Evolutionary conservation across 2,113 vertebrate species (phyloP), one percentile per base, ranked within the genome.

Genomic region (Scomber scombrus): DNA sequence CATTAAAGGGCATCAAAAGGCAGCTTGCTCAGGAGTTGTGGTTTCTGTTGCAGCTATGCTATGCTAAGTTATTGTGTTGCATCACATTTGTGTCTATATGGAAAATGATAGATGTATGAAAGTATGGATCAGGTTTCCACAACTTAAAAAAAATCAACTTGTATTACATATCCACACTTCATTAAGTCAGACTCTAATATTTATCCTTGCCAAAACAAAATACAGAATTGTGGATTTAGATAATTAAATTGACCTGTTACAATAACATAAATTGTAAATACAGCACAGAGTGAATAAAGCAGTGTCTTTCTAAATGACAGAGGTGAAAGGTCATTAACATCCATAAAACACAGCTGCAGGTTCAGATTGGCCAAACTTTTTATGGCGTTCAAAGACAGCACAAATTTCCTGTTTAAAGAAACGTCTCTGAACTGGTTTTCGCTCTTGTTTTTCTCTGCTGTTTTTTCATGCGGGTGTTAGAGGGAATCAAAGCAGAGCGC

Each of bases 401-500:
- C 3, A 54, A 7, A 70, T 67, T 60, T 81, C 8, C 31, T 26
- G 7, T 52, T 26, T 81, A 50, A 65, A 61, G 64, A 84, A 63
- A 9, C 19, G 21, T 70, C 60, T 71, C 55, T 85, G 73, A 81
- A 70, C 61, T 29, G 60, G 14, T 47, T 75, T 31, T 18, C 29
- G 58, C 23, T 69, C 51, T 74, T 73, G 51, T 55, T 80, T 84
- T 65, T 61, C 50, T 71, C 72, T 13, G 50, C 66, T 71, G 63
- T 83, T 78, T 83, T 77, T 85, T 88, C 69, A 71, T 76, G 80
- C 72, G 58, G 45, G 52, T 21, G 68, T 71, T 66, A 45, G 84
- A 65, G 31, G 58, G 77, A 82, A 89, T 88, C 86, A 89, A 88
- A 85, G 89, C 86, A 3, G 80, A 82, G 82, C 61, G 70, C 85